Evolutionary conservation across 2,113 vertebrate species (phyloP).

Genomic region (mouse (Mus musculus)): DNA sequence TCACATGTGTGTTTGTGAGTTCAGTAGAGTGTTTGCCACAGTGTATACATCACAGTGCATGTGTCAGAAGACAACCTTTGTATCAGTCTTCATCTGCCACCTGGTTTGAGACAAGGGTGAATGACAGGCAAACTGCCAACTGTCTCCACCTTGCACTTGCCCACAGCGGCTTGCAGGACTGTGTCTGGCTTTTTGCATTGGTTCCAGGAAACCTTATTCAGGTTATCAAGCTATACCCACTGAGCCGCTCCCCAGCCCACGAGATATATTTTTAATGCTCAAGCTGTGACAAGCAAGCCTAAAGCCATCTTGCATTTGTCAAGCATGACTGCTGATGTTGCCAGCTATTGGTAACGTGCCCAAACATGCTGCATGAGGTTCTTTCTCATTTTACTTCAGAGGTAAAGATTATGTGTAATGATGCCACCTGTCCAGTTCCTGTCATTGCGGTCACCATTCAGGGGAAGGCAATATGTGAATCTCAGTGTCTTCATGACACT

Average conservation of each 20-base stretch:
- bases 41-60: background rate
- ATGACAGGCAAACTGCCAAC: background rate
- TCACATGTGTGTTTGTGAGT: too few relatives aligned
- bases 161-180: background rate
- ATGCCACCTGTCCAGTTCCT: background rate
- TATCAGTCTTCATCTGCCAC: background rate
- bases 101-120: background rate
- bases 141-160: background rate
- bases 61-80: background rate
- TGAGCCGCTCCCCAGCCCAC: background rate
- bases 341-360: background rate
- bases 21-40: background rate
- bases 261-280: slow-evolving; percentile 19
- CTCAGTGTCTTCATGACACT: slow-evolving; percentile 10
- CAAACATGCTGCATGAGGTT: background rate
- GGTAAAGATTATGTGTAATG: background rate
- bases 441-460: background rate
- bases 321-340: background rate
- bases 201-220: background rate
- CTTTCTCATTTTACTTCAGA: background rate
- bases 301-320: background rate
- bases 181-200: background rate
- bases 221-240: background rate
- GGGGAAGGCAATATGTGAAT: background rate
- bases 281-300: background rate